These are phyloP conservation scores for Palythoa grandiflora DNA, from an alignment of 92 coral and sea anemone species.

Conservation along the genomic window DNA sequence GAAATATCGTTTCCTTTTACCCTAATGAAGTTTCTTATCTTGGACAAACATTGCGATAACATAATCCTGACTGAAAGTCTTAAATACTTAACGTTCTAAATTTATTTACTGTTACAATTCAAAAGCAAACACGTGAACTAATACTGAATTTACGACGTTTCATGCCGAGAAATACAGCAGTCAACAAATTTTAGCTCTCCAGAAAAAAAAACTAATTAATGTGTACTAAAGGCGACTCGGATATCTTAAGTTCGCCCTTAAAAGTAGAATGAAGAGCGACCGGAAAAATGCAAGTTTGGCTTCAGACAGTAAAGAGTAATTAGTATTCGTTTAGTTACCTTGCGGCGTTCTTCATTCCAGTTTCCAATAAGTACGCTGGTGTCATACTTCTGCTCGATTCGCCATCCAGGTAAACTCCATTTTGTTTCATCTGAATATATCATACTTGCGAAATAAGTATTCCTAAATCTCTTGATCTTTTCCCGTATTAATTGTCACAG, in stretches of 20 bases:
- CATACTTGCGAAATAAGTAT: conserved; percentile 44
- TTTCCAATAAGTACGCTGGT: conserved; percentile 94
- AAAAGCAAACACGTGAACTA: too few relatives aligned
- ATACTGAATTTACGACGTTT: too few relatives aligned
- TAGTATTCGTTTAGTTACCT: conserved; percentile 57
- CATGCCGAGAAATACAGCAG: too few relatives aligned
- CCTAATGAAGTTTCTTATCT: too few relatives aligned
- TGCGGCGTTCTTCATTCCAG: conserved; percentile 94
- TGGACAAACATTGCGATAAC: too few relatives aligned
- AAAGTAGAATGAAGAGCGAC: neutral
- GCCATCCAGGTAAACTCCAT: conserved; percentile 97
- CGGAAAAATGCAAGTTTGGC: neutral
- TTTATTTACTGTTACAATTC: too few relatives aligned
- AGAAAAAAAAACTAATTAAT: too few relatives aligned
- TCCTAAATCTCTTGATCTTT: neutral
- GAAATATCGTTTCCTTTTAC: too few relatives aligned
- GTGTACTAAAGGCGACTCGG: neutral
- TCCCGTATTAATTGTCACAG: conserved; percentile 15
- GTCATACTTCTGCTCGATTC: conserved; percentile 88
- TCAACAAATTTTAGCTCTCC: too few relatives aligned
- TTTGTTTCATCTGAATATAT: conserved; percentile 74
- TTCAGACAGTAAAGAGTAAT: conserved; percentile 27
- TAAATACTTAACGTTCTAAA: too few relatives aligned
- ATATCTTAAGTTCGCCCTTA: neutral
- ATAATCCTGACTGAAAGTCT: too few relatives aligned